Conservation (phyloP, 2,888 invertebrate species). For the Drosophila melanosoma region DNA sequence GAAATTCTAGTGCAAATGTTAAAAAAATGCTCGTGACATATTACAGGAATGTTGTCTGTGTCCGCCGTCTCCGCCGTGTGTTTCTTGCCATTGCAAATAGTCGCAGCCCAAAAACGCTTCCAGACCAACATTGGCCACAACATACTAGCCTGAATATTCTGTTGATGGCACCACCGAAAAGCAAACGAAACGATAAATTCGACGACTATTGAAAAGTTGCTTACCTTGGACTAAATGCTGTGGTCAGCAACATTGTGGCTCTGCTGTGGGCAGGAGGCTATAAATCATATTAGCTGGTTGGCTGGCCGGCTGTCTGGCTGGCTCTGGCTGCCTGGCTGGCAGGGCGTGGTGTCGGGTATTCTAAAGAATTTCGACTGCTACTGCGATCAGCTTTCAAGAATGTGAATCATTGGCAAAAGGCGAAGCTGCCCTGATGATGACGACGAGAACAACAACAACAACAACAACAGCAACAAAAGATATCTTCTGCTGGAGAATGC, state of each 20-base stretch:
- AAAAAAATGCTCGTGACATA: slow-evolving; percentile 70
- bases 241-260: slow-evolving; percentile 41
- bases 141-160: slow-evolving; percentile 10
- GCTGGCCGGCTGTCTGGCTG: slow-evolving; percentile 24
- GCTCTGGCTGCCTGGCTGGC: slow-evolving; percentile 29
- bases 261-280: slow-evolving; percentile 44
- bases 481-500: slow-evolving; percentile 11
- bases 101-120: slow-evolving; percentile 43
- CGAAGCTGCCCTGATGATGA: slow-evolving; percentile 35
- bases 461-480: slow-evolving; percentile 3
- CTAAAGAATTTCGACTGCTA: slow-evolving; percentile 64
- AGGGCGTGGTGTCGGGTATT: slow-evolving; percentile 63
- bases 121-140: slow-evolving; percentile 38
- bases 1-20: slow-evolving; percentile 73
- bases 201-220: slow-evolving; percentile 57
- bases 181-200: slow-evolving; percentile 15
- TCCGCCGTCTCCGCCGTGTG: slow-evolving; percentile 37
- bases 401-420: slow-evolving; percentile 58
- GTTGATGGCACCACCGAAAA: slow-evolving; percentile 54
- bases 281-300: slow-evolving; percentile 59
- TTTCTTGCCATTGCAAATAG: slow-evolving; percentile 40
- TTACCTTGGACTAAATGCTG: slow-evolving; percentile 78
- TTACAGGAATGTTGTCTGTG: slow-evolving; percentile 62
- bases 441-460: neutral
- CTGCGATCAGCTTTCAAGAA: slow-evolving; percentile 68